phyloP scores from a whole-genome alignment of 1,140 invertebrate species.

The Vanessa atalanta region DNA sequence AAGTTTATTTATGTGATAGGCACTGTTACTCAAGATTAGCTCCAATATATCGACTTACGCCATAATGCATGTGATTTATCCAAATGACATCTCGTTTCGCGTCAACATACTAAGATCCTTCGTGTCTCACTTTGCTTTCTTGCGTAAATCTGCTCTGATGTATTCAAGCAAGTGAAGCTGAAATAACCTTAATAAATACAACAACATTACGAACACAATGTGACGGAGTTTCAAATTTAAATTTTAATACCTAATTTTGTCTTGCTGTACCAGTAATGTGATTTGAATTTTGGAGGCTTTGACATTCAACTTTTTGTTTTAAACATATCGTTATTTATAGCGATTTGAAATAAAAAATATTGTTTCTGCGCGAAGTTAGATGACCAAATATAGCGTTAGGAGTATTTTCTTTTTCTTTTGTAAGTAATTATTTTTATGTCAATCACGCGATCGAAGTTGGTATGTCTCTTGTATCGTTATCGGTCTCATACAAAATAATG shows the following conservation, averaged over 20 bases:
- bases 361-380: too few relatives aligned
- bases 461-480: too few relatives aligned
- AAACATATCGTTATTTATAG: too few relatives aligned
- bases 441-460: too few relatives aligned
- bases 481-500: too few relatives aligned
- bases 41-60: slow-evolving; percentile 14
- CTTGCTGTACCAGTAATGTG: too few relatives aligned
- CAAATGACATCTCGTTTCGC: slow-evolving; percentile 32
- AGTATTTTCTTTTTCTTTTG: too few relatives aligned
- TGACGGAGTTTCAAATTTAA: not conserved
- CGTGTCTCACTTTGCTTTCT: not conserved
- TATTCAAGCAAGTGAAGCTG: not conserved
- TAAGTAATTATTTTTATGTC: too few relatives aligned
- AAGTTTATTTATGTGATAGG: not conserved
- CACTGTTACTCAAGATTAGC: slow-evolving; percentile 2
- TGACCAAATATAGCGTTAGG: too few relatives aligned
- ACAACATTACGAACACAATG: not conserved
- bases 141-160: slow-evolving; percentile 1
- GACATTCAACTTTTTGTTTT: too few relatives aligned
- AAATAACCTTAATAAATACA: not conserved
- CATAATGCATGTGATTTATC: slow-evolving; percentile 26
- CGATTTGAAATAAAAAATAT: too few relatives aligned
- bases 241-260: not conserved
- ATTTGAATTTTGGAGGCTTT: too few relatives aligned
- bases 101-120: slow-evolving; percentile 23